Base-by-base conservation (phyloP, 2,888 invertebrate species). In the Colostygia pectinataria region DNA sequence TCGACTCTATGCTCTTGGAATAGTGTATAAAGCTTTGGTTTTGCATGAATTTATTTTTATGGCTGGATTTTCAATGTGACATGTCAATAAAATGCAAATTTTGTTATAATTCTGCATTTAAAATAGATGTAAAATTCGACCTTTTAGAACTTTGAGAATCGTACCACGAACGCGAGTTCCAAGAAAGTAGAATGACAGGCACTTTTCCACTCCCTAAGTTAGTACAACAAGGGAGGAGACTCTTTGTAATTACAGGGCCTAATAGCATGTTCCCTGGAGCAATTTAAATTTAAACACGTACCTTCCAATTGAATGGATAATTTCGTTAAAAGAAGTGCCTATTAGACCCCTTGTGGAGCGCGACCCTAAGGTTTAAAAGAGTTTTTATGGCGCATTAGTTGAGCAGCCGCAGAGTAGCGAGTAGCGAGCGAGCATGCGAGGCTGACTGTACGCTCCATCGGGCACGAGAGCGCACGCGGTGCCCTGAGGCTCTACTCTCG, bases 261-360 rank as follows among this genome's bases (percentile, higher is more conserved):
- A 41, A 44, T 37, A 27, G 32, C 44, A 39, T 34, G 41, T 32
- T 45, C 39, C 39, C 25, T 27, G 41, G 14, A 45, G 20, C 43
- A 15, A 50, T 39, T 34, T 44, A 37, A 41, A 41, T 41, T 41
- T 37, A 27, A 45, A 45, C 45, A 37, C 37, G 41, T 45, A 51
- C 20, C 20, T 41, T 37, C 41, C 45, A 44, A 25, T 40, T 50
- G 41, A 45, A 38, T 42, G 37, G 48, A 32, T 42, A 42, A 38
- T 42, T 48, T 38, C 2, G 42, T 42, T 48, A 48, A 31, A 42
- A 29, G 31, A 39, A 28, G 39, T 32, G 25, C 27, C 33, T 28
- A 25, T 39, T 8, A 24, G 41, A 37, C 37, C 42, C 48, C 48
- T 25, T 13, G 47, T 42, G 42, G 37, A 42, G 48, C 4, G 36